phyloP scores from a whole-genome alignment of 2,888 invertebrate genomes.

The Prostheceraeus crozeri region DNA sequence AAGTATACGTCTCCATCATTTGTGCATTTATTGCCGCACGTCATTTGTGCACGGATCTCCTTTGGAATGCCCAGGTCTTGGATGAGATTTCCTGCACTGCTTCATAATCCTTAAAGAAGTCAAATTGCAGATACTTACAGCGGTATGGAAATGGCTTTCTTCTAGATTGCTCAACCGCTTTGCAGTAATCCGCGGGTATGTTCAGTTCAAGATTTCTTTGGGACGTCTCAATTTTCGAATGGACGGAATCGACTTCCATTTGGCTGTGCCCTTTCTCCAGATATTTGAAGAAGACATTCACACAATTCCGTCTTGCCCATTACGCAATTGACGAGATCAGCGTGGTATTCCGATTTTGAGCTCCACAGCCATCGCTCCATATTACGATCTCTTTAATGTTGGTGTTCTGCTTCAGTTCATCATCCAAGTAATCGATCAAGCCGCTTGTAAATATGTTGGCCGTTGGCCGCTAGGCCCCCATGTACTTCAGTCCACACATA shows the following conservation, averaged over 20 bases:
- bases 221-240: background rate
- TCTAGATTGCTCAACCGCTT: background rate
- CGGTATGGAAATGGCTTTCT: slow-evolving; percentile 18
- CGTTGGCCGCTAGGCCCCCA: background rate
- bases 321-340: background rate
- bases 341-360: slow-evolving; percentile 10
- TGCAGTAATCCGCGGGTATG: slow-evolving; percentile 10
- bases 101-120: slow-evolving; percentile 17
- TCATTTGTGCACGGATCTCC: background rate
- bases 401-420: background rate
- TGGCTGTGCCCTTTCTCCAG: slow-evolving; percentile 5
- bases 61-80: background rate
- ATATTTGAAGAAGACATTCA: slow-evolving; percentile 11
- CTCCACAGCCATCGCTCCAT: slow-evolving; percentile 11
- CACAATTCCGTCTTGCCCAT: background rate
- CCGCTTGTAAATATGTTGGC: background rate
- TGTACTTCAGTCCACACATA: slow-evolving; percentile 7
- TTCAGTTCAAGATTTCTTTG: slow-evolving; percentile 1
- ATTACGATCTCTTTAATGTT: background rate
- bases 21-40: slow-evolving; percentile 6
- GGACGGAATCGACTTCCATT: slow-evolving; percentile 2
- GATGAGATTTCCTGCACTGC: background rate
- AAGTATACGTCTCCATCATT: background rate
- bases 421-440: background rate
- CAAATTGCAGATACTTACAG: slow-evolving; percentile 1